Conservation (phyloP, 2,888 invertebrate species). For the Tineola bisselliella region DNA sequence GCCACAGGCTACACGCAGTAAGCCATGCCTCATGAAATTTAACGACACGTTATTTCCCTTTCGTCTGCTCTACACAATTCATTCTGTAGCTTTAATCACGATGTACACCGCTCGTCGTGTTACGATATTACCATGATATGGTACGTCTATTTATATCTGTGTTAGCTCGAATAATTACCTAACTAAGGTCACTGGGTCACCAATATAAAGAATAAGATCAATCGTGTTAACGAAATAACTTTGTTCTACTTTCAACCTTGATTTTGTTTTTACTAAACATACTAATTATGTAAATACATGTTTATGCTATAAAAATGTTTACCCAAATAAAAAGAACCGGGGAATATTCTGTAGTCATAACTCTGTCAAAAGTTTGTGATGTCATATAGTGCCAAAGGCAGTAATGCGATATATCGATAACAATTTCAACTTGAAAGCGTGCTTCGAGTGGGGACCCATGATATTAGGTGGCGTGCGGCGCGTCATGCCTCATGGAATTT, state of each 20-base stretch:
- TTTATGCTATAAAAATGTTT: not conserved
- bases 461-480: conserved; percentile 16
- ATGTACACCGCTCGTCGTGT: not conserved
- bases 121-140: not conserved
- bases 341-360: not conserved
- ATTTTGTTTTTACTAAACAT: too few species aligned
- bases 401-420: conserved; percentile 9
- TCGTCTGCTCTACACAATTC: conserved; percentile 1
- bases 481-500: conserved; percentile 50
- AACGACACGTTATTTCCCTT: conserved; percentile 23
- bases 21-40: conserved; percentile 28
- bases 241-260: too few species aligned
- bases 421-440: not conserved
- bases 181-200: too few species aligned
- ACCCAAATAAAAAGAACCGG: not conserved
- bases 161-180: too few species aligned
- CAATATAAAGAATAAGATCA: too few species aligned
- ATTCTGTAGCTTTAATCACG: not conserved
- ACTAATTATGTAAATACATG: too few species aligned
- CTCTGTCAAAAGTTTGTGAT: not conserved
- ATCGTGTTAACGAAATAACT: too few species aligned
- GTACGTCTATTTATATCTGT: not conserved
- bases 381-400: not conserved
- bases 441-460: conserved; percentile 1
- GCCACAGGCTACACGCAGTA: conserved; percentile 15